Base-by-base conservation (phyloP, 2,888 invertebrate genomes). In the Leucozona laternaria region DNA sequence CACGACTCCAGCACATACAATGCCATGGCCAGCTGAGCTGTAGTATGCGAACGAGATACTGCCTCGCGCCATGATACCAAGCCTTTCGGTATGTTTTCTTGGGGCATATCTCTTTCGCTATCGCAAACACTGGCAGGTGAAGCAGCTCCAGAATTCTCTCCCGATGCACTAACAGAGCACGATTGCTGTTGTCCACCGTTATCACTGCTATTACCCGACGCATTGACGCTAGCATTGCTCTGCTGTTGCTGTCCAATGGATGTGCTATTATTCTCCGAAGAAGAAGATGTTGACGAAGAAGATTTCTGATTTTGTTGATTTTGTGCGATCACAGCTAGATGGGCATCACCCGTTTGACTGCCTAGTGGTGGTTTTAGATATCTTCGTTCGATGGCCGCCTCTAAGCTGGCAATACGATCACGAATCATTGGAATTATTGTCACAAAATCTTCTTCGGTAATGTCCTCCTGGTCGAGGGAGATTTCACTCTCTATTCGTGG, bases 301-400 rank as follows among this genome's bases (percentile, higher is more conserved):
- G 86, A 86, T 79, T 86, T 86, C 43, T 86, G 86, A 45, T 92
- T 93, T 79, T 93, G 94, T 88, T 92, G 92, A 80, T 92, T 92
- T 89, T 92, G 92, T 11, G 93, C 93, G 81, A 94, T 93, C n/a
- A 94, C 94, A 13, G 95, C 94, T 80, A 95, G 90, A 90, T 95
- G 95, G 2, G 95, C 94, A 90, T 95, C 95, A 5, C 95, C 95
- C 10, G 94, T 92, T 55, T 95, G 91, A 91, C 95, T 89, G 92
- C 94, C 90, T 78, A 99, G 94, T 55, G 98, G 98, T 79, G 98
- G 98, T 92, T 98, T 98, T 55, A 99, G 94, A 92, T 98, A 99
- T 89, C 99, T 94, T 89, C 98, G 93, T 92, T 99, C 99, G 72
- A 99, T 97, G 89, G 97, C 97, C 0, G 96, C 95, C 92, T 99